phyloP scores from a whole-genome alignment of 2,888 invertebrate genomes.

The Xestia c-nigrum region DNA sequence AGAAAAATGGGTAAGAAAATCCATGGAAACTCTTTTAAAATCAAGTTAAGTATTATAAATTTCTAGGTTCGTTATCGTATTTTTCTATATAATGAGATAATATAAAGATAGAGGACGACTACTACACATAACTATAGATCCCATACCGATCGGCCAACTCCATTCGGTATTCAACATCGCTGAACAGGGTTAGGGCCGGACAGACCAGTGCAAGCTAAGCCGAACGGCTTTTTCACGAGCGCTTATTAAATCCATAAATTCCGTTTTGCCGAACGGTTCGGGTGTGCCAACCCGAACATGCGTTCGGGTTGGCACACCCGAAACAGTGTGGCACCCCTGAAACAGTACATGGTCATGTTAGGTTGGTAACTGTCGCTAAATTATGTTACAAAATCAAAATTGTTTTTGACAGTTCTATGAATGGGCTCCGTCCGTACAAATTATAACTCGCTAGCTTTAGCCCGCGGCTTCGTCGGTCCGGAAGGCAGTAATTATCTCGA shows the following conservation, averaged over 20 bases:
- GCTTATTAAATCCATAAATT: not conserved
- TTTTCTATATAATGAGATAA: not conserved
- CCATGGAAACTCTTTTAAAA: not conserved
- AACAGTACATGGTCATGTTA: not conserved
- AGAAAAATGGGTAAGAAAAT: not conserved
- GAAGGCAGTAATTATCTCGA: not conserved
- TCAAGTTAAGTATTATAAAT: not conserved
- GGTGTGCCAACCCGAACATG: not conserved
- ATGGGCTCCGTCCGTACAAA: conserved; percentile 7
- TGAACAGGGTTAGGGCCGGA: not conserved
- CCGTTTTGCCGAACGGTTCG: not conserved
- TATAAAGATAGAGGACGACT: not conserved
- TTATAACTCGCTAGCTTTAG: not conserved
- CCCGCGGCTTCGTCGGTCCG: not conserved
- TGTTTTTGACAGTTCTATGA: conserved; percentile 11
- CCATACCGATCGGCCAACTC: not conserved
- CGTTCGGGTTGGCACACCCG: too few species aligned
- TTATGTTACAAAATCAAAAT: conserved; percentile 2
- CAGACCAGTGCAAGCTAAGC: too few species aligned
- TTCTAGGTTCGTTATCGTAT: not conserved
- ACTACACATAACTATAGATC: not conserved
- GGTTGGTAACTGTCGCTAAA: conserved; percentile 6
- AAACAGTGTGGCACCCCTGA: too few species aligned
- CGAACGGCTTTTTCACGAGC: not conserved
- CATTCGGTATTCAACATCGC: not conserved